These are phyloP conservation scores for Pycnomerus fuliginosus DNA, from an alignment of 2,888 invertebrate species.

Conservation along the genomic window DNA sequence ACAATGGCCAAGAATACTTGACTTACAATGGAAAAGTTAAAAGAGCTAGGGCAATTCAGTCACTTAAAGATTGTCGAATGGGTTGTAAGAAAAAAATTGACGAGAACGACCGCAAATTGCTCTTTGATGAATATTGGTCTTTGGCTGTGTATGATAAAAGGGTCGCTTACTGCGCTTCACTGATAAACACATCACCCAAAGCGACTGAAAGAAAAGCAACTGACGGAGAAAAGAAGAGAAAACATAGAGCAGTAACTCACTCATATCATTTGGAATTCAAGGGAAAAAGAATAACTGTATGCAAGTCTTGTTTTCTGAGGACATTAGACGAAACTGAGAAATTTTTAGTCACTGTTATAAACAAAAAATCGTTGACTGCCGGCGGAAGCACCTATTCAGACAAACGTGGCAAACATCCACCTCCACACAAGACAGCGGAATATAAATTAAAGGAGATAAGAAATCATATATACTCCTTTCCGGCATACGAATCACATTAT, in stretches of 20 bases:
- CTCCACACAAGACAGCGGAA: neutral
- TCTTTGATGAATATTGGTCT: slow-evolving; percentile 13
- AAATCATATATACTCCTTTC: neutral
- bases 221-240: slow-evolving; percentile 8
- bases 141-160: slow-evolving; percentile 8
- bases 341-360: neutral
- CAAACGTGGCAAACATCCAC: neutral
- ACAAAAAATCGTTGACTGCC: too few species aligned
- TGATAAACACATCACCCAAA: slow-evolving; percentile 10
- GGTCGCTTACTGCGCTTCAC: slow-evolving; percentile 10
- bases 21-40: neutral
- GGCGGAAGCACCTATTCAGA: neutral
- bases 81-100: slow-evolving; percentile 8
- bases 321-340: slow-evolving; percentile 4
- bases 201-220: slow-evolving; percentile 15
- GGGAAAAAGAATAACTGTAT: slow-evolving; percentile 8
- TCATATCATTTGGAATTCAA: slow-evolving; percentile 10
- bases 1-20: neutral
- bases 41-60: neutral
- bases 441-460: neutral
- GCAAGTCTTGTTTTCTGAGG: slow-evolving; percentile 18
- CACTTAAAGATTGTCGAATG: slow-evolving; percentile 6
- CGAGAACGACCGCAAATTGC: slow-evolving; percentile 2
- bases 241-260: slow-evolving; percentile 9
- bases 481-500: neutral